Base-by-base conservation (phyloP, 2,888 invertebrate species). In the Syrista parreyssii region DNA sequence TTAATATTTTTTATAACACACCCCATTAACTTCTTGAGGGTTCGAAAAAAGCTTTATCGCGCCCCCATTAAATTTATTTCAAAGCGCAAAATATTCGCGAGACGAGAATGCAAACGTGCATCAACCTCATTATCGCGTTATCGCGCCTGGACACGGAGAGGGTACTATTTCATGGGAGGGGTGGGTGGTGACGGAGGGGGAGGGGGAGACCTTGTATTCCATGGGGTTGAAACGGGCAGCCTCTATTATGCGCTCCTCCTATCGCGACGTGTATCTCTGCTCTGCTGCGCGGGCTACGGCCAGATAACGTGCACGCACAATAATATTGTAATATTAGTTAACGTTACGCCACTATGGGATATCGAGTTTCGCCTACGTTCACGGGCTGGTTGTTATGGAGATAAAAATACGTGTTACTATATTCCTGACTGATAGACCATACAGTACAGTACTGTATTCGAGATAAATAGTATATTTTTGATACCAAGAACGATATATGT, bases 281-380 rank as follows among this genome's bases (percentile, higher is more conserved):
- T 84, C 86, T 82, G 82, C 82, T 81, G 83, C 79, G 76, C 79
- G 82, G 82, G 78, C 82, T 81, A 82, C 84, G 79, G 81, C 80
- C 85, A 87, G 90, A 90, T 90, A 90, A 89, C 89, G 88, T 87
- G 90, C 84, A 88, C 87, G 84, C 84, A 32, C 76, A 78, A 76
- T 78, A 78, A 76, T 78, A 78, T 78, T 75, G 73, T 69, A 73
- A 78, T 78, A 76, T 76, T 76, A 76, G 73, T 68, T 74, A 74
- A 76, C 73, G 74, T 78, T 78, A 78, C 55, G 55, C 55, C 55
- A 23, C 55, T 55, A 55, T 23, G 55, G 55, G 55, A 55, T 55
- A 55, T 55, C 55, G 68, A 68, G 69, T 69, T 77, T 76, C 36
- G 73, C 72, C 78, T 72, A 79, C 74, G 75, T 77, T 75, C 75